Evolutionary conservation across 2,888 invertebrate genomes (phyloP), one percentile per base, ranked within the genome.

Genomic region (Morinoia aosen): DNA sequence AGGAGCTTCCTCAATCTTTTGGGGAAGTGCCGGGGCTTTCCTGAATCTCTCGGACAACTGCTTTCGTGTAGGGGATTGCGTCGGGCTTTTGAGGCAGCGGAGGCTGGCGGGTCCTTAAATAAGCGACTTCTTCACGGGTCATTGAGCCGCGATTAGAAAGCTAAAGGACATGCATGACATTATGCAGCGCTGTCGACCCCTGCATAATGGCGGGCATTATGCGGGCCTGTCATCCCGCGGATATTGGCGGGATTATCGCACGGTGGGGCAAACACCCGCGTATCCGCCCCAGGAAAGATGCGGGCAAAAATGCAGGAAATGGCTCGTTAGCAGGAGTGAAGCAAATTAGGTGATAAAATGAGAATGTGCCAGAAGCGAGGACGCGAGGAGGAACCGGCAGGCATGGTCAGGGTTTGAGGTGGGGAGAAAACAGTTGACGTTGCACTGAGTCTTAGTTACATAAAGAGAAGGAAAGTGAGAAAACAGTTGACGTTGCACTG

Each of bases 91-190:
- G 76, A 76, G 76, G 76, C 16, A 33, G 76, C 90, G 39, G 48
- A 14, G 48, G 93, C 57, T 93, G 93, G 14, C 93, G 8, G 57
- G 57, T 11, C 57, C 25, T 57, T 93, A 93, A 93, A 93, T 93
- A 93, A 93, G 93, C 93, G 57, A 93, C 33, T 57, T 57, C 48
- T 48, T 56, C 57, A 93, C 93, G 93, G 48, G 5, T 57, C 93
- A 93, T 93, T 93, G 93, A 57, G 48, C 25, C 33, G 57, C 48
- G 93, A 93, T 93, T 93, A 93, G 93, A 93, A 93, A 93, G 93
- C 93, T 57, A 93, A 57, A 25, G 93, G 93, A 93, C 93, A 93
- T 57, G 57, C 57, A 33, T 12, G 90, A 48, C 48, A 90, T 90
- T 90, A 93, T 93, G 58, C 93, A 33, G 57, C 56, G 93, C 90